phyloP scores from a whole-genome alignment of 2,113 vertebrate species.

The Athene noctua region DNA sequence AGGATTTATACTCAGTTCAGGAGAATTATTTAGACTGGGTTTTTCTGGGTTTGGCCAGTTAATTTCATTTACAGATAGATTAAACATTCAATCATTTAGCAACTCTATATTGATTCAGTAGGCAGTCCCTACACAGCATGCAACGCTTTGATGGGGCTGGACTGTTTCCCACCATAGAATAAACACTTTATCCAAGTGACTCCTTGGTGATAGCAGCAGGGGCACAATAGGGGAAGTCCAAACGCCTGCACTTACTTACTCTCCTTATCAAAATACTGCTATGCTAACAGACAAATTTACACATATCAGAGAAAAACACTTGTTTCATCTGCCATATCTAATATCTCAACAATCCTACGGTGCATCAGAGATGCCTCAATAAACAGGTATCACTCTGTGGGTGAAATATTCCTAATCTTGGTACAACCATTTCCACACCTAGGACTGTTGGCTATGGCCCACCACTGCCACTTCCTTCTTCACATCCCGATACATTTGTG shows the following conservation, averaged over 20 bases:
- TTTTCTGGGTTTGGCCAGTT: not conserved
- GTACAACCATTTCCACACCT: not conserved
- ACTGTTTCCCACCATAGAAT: not conserved
- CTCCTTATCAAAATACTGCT: not conserved
- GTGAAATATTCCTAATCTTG: not conserved
- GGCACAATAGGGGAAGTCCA: not conserved
- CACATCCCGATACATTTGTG: not conserved
- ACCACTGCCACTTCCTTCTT: not conserved
- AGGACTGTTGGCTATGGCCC: not conserved
- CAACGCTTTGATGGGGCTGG: not conserved
- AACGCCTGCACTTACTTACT: not conserved
- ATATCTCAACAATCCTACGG: not conserved
- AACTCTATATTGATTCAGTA: not conserved
- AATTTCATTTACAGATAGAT: not conserved
- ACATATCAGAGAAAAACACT: not conserved
- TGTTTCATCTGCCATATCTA: not conserved
- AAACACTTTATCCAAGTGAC: not conserved
- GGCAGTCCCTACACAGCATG: not conserved
- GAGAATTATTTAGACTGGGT: not conserved
- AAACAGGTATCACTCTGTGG: rapidly evolving
- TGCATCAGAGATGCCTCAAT: not conserved
- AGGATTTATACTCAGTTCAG: not conserved
- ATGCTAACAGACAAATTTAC: not conserved
- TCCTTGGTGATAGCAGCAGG: not conserved
- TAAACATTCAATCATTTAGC: not conserved